Evolutionary conservation across 2,888 invertebrate species (phyloP).

Genomic region (Sesamia inferens): DNA sequence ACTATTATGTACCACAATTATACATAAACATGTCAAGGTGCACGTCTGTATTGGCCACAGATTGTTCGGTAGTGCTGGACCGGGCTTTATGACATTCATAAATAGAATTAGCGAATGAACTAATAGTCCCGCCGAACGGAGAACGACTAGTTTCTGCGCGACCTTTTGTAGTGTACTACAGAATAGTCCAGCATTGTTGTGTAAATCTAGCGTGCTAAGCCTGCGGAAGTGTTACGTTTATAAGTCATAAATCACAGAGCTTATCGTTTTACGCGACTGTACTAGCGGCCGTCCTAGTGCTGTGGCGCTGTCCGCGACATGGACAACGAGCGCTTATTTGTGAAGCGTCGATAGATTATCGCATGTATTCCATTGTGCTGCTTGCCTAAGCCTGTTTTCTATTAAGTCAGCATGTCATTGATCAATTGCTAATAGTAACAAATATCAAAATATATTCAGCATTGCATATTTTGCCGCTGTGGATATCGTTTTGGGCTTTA

Average conservation of each 20-base stretch:
- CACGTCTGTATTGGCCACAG: conserved; percentile 67
- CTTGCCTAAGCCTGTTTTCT: conserved; percentile 41
- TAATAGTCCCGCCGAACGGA: conserved; percentile 66
- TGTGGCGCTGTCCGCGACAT: conserved; percentile 76
- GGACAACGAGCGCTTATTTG: conserved; percentile 77
- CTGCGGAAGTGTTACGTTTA: conserved; percentile 85
- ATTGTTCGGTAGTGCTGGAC: conserved; percentile 64
- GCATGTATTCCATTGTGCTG: conserved; percentile 62
- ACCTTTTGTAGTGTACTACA: conserved; percentile 58
- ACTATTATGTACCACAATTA: conserved; percentile 66
- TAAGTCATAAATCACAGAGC: conserved; percentile 85
- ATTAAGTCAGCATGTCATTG: conserved; percentile 34
- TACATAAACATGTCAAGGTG: conserved; percentile 71
- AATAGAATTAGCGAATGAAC: conserved; percentile 77
- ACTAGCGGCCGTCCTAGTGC: conserved; percentile 58
- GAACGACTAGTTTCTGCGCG: conserved; percentile 56
- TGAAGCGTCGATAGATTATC: conserved; percentile 65
- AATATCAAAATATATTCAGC: conserved; percentile 23
- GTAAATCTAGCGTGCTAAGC: conserved; percentile 77
- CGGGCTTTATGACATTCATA: conserved; percentile 76
- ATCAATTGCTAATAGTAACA: conserved; percentile 29
- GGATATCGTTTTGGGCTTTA: conserved; percentile 12
- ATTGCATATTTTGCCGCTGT: conserved; percentile 3
- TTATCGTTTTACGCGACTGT: conserved; percentile 82
- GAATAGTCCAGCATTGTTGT: conserved; percentile 65